A percentile compares a stretch with the other conserved stretches of the same genome.
These are phyloP conservation scores for Mola mola DNA, from an alignment of 2,113 vertebrate species.

Conservation along the genomic window DNA sequence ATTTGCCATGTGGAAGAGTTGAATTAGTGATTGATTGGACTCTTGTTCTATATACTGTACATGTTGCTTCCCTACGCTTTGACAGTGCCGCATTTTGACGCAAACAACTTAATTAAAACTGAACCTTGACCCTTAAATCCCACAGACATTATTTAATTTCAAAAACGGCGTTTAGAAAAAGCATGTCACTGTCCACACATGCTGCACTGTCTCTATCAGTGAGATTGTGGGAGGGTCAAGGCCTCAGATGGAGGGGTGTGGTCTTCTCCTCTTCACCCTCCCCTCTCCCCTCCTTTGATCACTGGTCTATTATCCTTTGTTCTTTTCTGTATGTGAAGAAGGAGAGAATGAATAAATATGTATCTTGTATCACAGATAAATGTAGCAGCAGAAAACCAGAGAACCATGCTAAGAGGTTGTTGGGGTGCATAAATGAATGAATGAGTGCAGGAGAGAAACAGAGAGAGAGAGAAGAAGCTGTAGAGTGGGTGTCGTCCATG, in stretches of 20 bases:
- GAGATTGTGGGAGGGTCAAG: conserved; percentile 20
- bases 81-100: too few relatives aligned
- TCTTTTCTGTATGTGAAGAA: conserved; percentile 25
- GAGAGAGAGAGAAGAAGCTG: neutral
- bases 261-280: conserved; percentile 1
- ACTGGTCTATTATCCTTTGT: conserved; percentile 46
- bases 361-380: conserved; percentile 1
- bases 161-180: too few relatives aligned
- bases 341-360: neutral
- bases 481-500: conserved; percentile 46
- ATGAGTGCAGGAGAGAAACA: conserved; percentile 4
- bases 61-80: too few relatives aligned
- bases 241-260: conserved; percentile 65
- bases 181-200: too few relatives aligned
- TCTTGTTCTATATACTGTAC: too few relatives aligned
- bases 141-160: too few relatives aligned
- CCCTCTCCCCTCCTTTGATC: conserved; percentile 13
- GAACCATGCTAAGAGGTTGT: conserved; percentile 18
- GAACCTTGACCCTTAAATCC: too few relatives aligned
- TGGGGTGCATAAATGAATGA: too few relatives aligned
- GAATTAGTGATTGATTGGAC: too few relatives aligned
- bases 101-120: too few relatives aligned
- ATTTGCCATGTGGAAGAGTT: too few relatives aligned
- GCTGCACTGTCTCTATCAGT: neutral
- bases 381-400: neutral